A percentile compares a stretch with the other conserved stretches of the same genome.
These are phyloP conservation scores for Panthera tigris DNA, from an alignment of 2,113 vertebrate genomes.

Conservation along the genomic window DNA sequence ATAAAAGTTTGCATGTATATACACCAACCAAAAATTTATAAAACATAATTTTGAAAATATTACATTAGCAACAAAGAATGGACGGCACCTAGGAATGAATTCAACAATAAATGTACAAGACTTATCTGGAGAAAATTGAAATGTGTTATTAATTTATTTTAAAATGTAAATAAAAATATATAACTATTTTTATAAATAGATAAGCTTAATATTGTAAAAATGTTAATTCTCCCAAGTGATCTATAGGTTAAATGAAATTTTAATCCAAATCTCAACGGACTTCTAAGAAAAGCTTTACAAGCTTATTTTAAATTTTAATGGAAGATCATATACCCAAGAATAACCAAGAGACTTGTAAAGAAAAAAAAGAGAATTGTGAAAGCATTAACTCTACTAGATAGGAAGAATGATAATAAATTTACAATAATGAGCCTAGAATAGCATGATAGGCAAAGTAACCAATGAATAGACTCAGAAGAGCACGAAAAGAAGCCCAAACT, in stretches of 20 bases:
- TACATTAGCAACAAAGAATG: neutral
- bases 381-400: neutral
- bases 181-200: neutral
- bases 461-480: neutral
- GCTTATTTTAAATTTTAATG: slow-evolving; percentile 46
- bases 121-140: neutral
- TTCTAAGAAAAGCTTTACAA: slow-evolving; percentile 35
- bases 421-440: neutral
- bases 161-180: neutral
- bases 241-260: slow-evolving; percentile 18
- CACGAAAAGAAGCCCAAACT: neutral
- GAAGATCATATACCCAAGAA: neutral
- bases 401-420: neutral
- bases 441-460: neutral
- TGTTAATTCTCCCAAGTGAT: neutral
- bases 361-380: neutral
- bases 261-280: neutral
- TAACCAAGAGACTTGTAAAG: neutral
- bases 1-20: neutral
- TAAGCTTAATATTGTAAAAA: neutral
- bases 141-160: neutral
- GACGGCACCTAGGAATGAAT: neutral
- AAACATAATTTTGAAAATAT: slow-evolving; percentile 18
- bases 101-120: neutral
- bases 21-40: neutral